A percentile compares a stretch with the other conserved stretches of the same genome.
These are phyloP conservation scores for Podarcis cretensis DNA, from an alignment of 2,113 vertebrate genomes.

Conservation along the genomic window DNA sequence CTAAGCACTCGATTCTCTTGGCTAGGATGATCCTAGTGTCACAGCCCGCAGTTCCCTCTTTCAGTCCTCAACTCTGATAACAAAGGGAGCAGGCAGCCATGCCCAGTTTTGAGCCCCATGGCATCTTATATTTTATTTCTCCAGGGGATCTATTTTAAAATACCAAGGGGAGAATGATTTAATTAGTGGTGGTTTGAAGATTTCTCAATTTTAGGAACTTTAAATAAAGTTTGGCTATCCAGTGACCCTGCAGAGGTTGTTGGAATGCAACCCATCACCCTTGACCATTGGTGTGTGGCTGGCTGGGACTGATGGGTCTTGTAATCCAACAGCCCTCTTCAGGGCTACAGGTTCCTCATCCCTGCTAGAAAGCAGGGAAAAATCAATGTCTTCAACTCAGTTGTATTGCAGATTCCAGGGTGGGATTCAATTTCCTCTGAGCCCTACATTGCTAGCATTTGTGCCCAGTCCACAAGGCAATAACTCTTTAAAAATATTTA, in stretches of 20 bases:
- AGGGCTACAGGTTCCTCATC: too few relatives aligned
- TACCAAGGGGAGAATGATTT: neutral
- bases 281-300: neutral
- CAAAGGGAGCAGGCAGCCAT: too few relatives aligned
- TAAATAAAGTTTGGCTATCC: too few relatives aligned
- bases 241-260: too few relatives aligned
- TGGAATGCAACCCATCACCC: neutral
- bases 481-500: neutral
- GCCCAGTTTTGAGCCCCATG: too few relatives aligned
- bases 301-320: too few relatives aligned
- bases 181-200: neutral
- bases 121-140: neutral
- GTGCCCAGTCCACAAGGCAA: neutral
- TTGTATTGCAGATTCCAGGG: neutral
- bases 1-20: too few relatives aligned
- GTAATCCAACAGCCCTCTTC: too few relatives aligned
- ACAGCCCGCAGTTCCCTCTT: too few relatives aligned
- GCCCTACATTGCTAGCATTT: neutral
- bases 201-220: neutral
- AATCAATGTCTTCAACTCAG: too few relatives aligned
- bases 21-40: neutral
- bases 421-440: neutral
- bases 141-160: neutral
- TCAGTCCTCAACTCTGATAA: neutral
- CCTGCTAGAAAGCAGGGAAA: too few relatives aligned